Percentiles rank a stretch among this genome's conserved stretches.
Conservation (phyloP, 1,140 invertebrate species). For the Chironomus striatipennis region DNA sequence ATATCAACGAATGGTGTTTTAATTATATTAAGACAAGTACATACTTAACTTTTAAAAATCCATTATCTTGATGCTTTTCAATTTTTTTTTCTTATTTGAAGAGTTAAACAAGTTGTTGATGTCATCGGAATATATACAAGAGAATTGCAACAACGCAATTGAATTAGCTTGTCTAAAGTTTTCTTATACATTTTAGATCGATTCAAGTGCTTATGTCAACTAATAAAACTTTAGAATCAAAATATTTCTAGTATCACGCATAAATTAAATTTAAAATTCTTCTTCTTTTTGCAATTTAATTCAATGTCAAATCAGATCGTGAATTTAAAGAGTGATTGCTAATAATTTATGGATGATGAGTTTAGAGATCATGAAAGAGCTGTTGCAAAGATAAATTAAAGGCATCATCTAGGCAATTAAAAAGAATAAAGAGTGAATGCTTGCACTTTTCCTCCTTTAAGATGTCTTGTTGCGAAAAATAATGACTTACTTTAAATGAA, state of each 20-base stretch:
- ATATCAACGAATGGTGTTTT: not conserved
- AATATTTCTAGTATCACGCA: no score
- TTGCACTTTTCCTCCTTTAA: not conserved
- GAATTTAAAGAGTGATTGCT: not conserved
- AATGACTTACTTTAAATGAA: conserved; percentile 14
- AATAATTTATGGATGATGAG: conserved; percentile 11
- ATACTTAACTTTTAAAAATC: not conserved
- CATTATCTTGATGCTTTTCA: no score
- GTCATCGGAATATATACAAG: not conserved
- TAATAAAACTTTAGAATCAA: no score
- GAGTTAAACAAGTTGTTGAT: not conserved
- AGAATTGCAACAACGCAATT: no score
- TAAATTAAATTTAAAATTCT: no score
- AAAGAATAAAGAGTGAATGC: not conserved
- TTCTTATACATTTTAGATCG: no score
- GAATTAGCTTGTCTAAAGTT: no score
- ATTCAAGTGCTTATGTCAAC: no score
- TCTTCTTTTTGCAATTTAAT: no score
- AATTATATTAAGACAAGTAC: conserved; percentile 7
- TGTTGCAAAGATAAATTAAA: conserved; percentile 3
- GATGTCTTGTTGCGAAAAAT: conserved; percentile 7
- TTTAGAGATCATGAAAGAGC: conserved; percentile 1
- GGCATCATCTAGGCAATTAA: not conserved
- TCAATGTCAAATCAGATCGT: no score
- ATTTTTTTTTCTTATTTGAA: not conserved